These are phyloP conservation scores for Pteromalus puparum DNA, from an alignment of 1,140 invertebrate genomes.

Conservation along the genomic window DNA sequence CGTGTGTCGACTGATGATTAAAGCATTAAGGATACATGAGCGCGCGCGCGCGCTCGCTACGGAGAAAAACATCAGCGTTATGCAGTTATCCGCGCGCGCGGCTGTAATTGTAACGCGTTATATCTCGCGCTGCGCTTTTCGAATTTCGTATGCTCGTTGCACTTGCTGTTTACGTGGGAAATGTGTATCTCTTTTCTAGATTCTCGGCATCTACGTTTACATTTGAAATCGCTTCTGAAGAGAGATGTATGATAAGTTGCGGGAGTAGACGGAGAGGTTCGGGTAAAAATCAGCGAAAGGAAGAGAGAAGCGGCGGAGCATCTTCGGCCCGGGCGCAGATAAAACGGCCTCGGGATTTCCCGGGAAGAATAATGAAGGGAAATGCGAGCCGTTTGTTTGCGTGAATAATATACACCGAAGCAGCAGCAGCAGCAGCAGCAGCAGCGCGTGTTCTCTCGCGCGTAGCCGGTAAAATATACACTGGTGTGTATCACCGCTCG, in stretches of 20 bases:
- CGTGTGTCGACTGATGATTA: conserved; percentile 34
- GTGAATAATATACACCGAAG: conserved; percentile 19
- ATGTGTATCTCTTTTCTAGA: too few relatives aligned
- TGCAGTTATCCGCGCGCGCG: not conserved
- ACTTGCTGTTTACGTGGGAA: too few relatives aligned
- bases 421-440: not conserved
- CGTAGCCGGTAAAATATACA: not conserved
- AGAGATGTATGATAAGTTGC: not conserved
- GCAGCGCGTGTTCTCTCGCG: not conserved
- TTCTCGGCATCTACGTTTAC: not conserved
- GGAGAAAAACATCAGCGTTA: not conserved
- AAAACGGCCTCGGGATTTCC: not conserved
- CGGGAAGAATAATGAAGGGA: conserved; percentile 27
- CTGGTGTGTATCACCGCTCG: not conserved
- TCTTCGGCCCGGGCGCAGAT: not conserved
- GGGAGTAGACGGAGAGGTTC: too few relatives aligned
- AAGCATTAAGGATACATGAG: conserved; percentile 18
- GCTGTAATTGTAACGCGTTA: too few relatives aligned
- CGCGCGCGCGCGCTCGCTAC: too few relatives aligned
- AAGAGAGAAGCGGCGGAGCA: not conserved
- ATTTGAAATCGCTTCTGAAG: not conserved
- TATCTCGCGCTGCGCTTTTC: too few relatives aligned
- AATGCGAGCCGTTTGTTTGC: conserved; percentile 17
- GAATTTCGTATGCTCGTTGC: too few relatives aligned
- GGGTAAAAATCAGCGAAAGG: not conserved